Evolutionary conservation across 2,888 invertebrate genomes (phyloP).

Genomic region (Meteorus colon): DNA sequence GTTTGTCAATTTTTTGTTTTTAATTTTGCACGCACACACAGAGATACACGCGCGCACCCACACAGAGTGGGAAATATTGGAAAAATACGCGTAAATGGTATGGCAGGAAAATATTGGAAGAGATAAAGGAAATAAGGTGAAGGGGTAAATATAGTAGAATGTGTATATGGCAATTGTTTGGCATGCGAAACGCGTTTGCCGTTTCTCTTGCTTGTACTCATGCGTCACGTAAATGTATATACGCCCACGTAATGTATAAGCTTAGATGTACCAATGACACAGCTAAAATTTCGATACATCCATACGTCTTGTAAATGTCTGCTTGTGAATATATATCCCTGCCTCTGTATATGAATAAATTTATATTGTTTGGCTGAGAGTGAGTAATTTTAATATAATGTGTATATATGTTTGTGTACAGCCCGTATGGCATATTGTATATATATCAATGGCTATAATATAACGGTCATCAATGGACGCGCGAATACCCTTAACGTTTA

Average conservation of each 20-base stretch:
- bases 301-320: background rate
- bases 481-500: constrained; percentile 27
- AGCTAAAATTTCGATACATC: constrained; percentile 17
- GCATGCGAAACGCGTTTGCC: constrained; percentile 9
- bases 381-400: background rate
- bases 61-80: background rate
- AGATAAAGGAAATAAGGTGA: background rate
- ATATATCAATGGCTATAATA: constrained; percentile 33
- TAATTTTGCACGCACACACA: too few relatives aligned
- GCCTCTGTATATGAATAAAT: background rate
- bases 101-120: constrained; percentile 10
- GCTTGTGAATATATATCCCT: background rate
- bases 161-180: constrained; percentile 1
- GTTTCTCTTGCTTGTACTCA: background rate
- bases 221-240: constrained; percentile 24
- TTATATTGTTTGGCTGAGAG: background rate
- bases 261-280: constrained; percentile 18
- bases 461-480: constrained; percentile 37
- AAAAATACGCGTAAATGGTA: constrained; percentile 11
- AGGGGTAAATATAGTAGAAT: background rate
- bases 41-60: background rate
- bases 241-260: constrained; percentile 38
- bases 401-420: background rate
- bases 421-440: background rate
- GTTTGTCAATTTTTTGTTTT: background rate